Conservation (phyloP, 2,888 invertebrate genomes). For the Ectobius pallidus region DNA sequence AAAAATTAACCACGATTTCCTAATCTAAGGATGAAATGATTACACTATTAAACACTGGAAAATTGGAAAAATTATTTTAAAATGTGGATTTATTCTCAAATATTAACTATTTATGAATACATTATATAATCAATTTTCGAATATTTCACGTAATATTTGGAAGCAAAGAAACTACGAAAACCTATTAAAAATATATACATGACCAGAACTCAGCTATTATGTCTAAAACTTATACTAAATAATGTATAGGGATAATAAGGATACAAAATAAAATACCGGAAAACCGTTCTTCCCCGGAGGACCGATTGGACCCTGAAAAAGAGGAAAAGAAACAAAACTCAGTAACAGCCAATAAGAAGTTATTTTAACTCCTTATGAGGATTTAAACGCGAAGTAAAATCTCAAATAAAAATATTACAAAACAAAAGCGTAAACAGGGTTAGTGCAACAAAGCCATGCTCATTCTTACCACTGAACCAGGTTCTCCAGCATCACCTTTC, state of each 20-base stretch:
- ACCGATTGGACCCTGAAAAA: constrained; percentile 75
- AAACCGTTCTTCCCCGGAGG: constrained; percentile 87
- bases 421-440: constrained; percentile 13
- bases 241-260: constrained; percentile 49
- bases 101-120: no score
- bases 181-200: no score
- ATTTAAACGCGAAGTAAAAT: not conserved
- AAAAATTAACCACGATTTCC: no score
- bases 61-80: no score
- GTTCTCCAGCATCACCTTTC: constrained; percentile 84
- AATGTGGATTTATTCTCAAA: no score
- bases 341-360: constrained; percentile 44
- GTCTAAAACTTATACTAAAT: no score
- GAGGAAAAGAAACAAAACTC: constrained; percentile 51
- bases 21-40: no score
- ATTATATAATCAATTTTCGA: no score
- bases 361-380: constrained; percentile 36
- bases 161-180: not conserved
- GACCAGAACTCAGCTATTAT: no score
- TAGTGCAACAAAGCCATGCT: not conserved
- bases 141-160: constrained; percentile 6
- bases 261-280: constrained; percentile 74
- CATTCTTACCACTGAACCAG: constrained; percentile 77
- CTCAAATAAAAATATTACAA: not conserved
- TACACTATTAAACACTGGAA: no score